Percentiles rank a stretch among this genome's conserved stretches.
These are phyloP conservation scores for Halcyon smyrnensis DNA, from an alignment of 2,797 vertebrate genomes.

Conservation along the genomic window DNA sequence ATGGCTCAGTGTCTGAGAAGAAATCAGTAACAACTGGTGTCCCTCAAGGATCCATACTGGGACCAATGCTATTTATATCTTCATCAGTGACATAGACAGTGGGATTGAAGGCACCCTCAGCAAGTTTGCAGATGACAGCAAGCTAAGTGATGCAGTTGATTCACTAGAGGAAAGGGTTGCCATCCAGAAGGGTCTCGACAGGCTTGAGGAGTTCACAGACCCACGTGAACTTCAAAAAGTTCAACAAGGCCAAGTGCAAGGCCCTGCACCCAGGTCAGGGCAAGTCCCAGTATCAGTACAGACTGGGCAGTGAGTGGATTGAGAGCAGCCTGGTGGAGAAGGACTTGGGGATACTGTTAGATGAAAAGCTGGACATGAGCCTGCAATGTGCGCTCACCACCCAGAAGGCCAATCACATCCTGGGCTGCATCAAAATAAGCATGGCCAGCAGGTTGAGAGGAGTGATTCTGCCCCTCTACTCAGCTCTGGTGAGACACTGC, in stretches of 20 bases:
- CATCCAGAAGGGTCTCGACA: neutral
- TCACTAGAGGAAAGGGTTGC: neutral
- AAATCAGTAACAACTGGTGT: neutral
- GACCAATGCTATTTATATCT: neutral
- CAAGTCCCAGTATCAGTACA: neutral
- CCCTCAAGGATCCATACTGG: neutral
- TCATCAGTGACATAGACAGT: neutral
- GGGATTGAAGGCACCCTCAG: neutral
- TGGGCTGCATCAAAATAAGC: neutral
- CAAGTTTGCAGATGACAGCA: neutral
- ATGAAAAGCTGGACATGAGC: no score
- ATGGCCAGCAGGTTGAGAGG: neutral
- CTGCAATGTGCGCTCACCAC: neutral
- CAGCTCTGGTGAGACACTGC: neutral
- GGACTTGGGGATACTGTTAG: neutral
- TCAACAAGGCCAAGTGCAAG: neutral
- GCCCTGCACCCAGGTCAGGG: neutral
- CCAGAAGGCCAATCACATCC: neutral
- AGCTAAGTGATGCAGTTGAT: neutral
- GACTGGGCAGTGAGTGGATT: neutral
- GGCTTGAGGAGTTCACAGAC: neutral
- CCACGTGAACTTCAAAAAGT: neutral
- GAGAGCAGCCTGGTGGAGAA: no score
- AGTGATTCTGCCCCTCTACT: neutral
- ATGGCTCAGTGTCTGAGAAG: neutral